Conservation (phyloP, 2,888 invertebrate species). For the Leucoptera coffeella region DNA sequence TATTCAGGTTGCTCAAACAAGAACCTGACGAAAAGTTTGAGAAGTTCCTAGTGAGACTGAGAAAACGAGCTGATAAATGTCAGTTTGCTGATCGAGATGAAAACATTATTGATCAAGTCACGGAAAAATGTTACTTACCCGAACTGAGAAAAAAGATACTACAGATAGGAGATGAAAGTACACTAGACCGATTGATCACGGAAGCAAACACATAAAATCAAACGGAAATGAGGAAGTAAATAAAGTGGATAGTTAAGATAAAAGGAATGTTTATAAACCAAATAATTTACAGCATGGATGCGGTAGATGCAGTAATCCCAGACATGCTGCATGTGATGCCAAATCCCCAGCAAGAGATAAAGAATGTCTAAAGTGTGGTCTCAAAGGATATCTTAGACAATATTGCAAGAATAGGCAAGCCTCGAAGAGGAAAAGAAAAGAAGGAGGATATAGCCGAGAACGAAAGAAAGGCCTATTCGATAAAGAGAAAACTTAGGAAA, state of each 20-base stretch:
- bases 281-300: too few relatives aligned
- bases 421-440: background rate
- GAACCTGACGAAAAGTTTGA: conserved; percentile 1
- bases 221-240: background rate
- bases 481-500: conserved; percentile 2
- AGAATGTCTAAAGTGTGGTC: conserved; percentile 1
- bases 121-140: conserved; percentile 2
- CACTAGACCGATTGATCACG: conserved; percentile 1
- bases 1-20: conserved; percentile 2
- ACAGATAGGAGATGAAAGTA: conserved; percentile 1
- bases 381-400: background rate
- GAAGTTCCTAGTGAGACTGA: background rate
- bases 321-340: background rate
- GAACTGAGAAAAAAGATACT: conserved; percentile 3
- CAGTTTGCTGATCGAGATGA: too few relatives aligned
- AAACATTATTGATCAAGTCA: conserved; percentile 2
- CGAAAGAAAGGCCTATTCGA: too few relatives aligned
- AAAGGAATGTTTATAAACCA: too few relatives aligned
- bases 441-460: too few relatives aligned
- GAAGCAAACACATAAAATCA: conserved; percentile 1
- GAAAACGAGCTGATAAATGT: background rate
- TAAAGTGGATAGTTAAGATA: background rate
- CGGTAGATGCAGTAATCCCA: background rate
- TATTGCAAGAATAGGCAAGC: background rate
- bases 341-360: background rate